These are phyloP conservation scores for Ips typographus DNA, from an alignment of 1,140 invertebrate species.

Conservation along the genomic window DNA sequence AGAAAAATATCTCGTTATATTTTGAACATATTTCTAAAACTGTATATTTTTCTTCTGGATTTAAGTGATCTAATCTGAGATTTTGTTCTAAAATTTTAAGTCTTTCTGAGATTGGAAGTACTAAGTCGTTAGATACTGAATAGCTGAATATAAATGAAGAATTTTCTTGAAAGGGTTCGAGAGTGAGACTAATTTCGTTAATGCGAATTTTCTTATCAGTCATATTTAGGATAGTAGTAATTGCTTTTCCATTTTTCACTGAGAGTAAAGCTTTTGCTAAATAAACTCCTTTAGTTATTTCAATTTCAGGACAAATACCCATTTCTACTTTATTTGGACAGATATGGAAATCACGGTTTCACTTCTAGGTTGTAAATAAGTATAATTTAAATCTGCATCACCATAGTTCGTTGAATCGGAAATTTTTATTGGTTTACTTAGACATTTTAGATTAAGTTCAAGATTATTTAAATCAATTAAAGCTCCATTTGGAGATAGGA, in stretches of 20 bases:
- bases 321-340: slow-evolving; percentile 29
- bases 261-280: slow-evolving; percentile 26
- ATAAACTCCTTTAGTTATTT: slow-evolving; percentile 29
- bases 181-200: slow-evolving; percentile 1
- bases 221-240: slow-evolving; percentile 37
- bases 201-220: slow-evolving; percentile 2
- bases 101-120: not conserved
- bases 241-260: slow-evolving; percentile 25
- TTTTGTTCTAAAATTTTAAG: slow-evolving; percentile 22
- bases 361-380: slow-evolving; percentile 18
- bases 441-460: slow-evolving; percentile 11
- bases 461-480: slow-evolving; percentile 15
- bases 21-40: slow-evolving; percentile 29
- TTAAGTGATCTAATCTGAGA: slow-evolving; percentile 37
- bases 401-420: not conserved
- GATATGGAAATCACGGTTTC: slow-evolving; percentile 29
- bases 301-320: slow-evolving; percentile 28
- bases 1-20: slow-evolving; percentile 41
- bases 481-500: slow-evolving; percentile 18
- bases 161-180: slow-evolving; percentile 27
- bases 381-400: not conserved
- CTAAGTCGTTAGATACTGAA: not conserved
- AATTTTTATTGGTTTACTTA: slow-evolving; percentile 1
- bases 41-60: slow-evolving; percentile 32
- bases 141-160: slow-evolving; percentile 7